phyloP scores from a whole-genome alignment of 2,888 invertebrate genomes.

The Chymomyza fuscimana region DNA sequence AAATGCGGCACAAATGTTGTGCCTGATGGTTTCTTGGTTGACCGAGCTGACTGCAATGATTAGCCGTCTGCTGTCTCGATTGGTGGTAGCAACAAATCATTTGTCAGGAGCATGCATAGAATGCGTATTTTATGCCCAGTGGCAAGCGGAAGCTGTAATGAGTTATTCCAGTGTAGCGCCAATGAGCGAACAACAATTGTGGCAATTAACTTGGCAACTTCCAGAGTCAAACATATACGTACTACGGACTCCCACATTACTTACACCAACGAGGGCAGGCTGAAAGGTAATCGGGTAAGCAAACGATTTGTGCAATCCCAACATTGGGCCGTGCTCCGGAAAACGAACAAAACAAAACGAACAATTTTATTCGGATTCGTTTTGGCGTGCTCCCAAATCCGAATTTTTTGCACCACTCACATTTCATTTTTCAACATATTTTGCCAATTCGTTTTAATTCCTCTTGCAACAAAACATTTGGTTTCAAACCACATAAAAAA shows the following conservation, averaged over 20 bases:
- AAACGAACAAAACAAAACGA: no score
- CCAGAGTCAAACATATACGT: not conserved
- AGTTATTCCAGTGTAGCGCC: constrained; percentile 62
- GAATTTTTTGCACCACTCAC: no score
- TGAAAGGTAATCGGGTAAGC: not conserved
- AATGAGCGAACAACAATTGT: constrained; percentile 39
- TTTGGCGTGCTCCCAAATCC: no score
- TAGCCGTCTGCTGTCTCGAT: constrained; percentile 31
- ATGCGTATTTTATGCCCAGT: constrained; percentile 42
- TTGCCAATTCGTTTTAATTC: no score
- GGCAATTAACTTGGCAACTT: constrained; percentile 51
- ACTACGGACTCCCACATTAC: constrained; percentile 40
- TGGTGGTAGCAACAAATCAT: constrained; percentile 54
- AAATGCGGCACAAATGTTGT: constrained; percentile 15
- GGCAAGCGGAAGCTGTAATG: constrained; percentile 71
- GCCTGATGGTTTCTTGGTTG: not conserved
- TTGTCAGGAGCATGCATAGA: constrained; percentile 66
- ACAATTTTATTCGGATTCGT: no score
- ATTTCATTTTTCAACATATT: no score
- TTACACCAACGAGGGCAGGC: constrained; percentile 1
- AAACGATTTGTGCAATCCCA: no score
- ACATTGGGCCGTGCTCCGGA: no score
- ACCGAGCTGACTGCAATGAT: not conserved
- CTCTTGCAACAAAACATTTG: no score
- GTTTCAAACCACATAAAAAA: no score